Evolutionary conservation across 2,797 vertebrate genomes (phyloP), one percentile per base, ranked within the genome.

Genomic region (Enteromius unitaeniatus): DNA sequence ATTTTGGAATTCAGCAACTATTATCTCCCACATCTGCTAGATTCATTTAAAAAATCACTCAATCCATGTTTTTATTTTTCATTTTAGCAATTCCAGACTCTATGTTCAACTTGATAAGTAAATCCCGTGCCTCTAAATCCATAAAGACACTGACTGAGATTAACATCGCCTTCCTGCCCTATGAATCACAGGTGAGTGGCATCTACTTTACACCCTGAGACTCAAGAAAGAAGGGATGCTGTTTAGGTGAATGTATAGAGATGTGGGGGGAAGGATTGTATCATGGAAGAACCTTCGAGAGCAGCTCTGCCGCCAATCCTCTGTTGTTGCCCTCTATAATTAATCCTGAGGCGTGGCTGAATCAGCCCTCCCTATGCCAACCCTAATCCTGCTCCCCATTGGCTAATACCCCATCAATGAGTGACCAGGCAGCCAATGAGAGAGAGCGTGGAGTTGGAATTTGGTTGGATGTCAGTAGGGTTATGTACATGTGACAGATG

Each of bases 91-190:
- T 99, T 82, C 97, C 98, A 0, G 98, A 99, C 0, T 91, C 93
- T 21, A 88, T 99, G 88, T 99, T 99, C 89, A 97, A 97, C 1
- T 96, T 99, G 89, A 90, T 99, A 94, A 98, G 98, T 80, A 99
- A 99, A 89, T 99, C 98, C 1, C 95, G 98, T 0, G 97, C 97
- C 0, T 96, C 98, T 90, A 99, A 99, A 95, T 93, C 96, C 90
- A 97, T 98, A 95, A 99, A 98, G 94, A 98, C 98, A 45, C 94
- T 99, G 94, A 99, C 97, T 0, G 98, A 99, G 93, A 98, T 99
- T 93, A 98, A 99, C 91, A 96, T 98, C 31, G 97, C 98, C 79
- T 99, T 99, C 89, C 96, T 99, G 83, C 97, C 98, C 0, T 99
- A 97, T 0, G 98, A 99, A 90, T 99, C 97, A 81, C 98, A 99